A percentile compares a stretch with the other conserved stretches of the same genome.
These are phyloP conservation scores for Erynnis tages DNA, from an alignment of 2,888 invertebrate genomes.

Conservation along the genomic window DNA sequence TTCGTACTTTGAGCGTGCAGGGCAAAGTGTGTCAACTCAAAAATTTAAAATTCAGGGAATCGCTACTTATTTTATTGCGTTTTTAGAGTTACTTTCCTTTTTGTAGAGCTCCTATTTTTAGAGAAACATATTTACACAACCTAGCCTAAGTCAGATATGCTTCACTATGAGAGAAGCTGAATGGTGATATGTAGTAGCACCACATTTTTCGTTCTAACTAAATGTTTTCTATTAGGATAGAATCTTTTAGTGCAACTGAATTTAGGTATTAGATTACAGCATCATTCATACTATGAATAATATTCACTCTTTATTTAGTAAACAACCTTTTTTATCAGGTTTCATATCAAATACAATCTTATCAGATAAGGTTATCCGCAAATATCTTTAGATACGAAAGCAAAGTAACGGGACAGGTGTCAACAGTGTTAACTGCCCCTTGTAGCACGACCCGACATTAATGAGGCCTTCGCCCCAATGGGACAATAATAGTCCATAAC, in stretches of 20 bases:
- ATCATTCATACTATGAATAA: too few species aligned
- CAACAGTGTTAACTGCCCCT: conserved; percentile 15
- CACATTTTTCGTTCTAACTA: too few species aligned
- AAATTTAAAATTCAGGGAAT: background rate
- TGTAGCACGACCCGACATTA: conserved; percentile 19
- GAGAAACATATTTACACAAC: too few species aligned
- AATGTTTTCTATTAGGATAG: too few species aligned
- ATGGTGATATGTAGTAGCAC: too few species aligned
- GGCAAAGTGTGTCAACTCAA: conserved; percentile 14
- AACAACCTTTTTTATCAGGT: too few species aligned
- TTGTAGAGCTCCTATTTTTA: background rate
- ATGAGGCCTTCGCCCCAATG: conserved; percentile 20
- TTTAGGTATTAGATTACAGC: too few species aligned
- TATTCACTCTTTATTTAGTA: too few species aligned
- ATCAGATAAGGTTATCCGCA: background rate
- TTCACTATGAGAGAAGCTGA: too few species aligned
- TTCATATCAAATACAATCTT: background rate
- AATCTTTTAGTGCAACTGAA: too few species aligned
- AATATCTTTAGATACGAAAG: conserved; percentile 1
- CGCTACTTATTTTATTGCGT: background rate
- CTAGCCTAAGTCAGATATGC: too few species aligned
- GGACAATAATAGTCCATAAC: conserved; percentile 25
- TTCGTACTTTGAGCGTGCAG: conserved; percentile 8
- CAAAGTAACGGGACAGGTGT: conserved; percentile 21
- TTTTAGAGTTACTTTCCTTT: background rate